Evolutionary conservation across 2,888 invertebrate species (phyloP).

Genomic region (Morpho helenor): DNA sequence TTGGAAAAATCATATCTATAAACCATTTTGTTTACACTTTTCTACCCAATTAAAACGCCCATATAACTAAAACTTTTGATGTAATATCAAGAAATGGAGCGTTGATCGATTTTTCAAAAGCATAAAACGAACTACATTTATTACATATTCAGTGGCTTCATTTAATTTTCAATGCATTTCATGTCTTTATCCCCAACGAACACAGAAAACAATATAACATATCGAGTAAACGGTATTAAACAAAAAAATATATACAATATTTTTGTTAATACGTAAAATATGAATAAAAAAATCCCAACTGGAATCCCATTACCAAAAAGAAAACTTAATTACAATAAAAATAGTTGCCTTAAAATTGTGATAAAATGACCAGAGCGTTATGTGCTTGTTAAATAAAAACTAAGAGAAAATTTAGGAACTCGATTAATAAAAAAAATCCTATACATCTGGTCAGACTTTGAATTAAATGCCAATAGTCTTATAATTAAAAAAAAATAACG

Average conservation of each 20-base stretch:
- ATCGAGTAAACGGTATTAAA: neutral
- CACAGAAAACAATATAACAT: neutral
- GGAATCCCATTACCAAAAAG: conserved; percentile 18
- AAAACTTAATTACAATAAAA: neutral
- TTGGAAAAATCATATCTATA: too few species aligned
- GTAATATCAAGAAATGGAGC: too few species aligned
- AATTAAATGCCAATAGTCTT: conserved; percentile 24
- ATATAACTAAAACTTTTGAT: too few species aligned
- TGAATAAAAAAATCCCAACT: neutral
- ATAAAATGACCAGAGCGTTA: conserved; percentile 13
- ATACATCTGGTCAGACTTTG: conserved; percentile 20
- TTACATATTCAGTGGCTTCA: too few species aligned
- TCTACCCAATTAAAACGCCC: too few species aligned
- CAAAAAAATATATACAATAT: conserved; percentile 9
- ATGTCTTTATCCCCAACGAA: too few species aligned
- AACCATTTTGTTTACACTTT: too few species aligned
- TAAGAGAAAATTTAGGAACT: conserved; percentile 13
- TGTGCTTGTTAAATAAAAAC: conserved; percentile 1
- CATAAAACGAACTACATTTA: too few species aligned
- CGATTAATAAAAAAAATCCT: neutral
- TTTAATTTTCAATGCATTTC: too few species aligned
- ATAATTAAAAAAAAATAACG: conserved; percentile 31
- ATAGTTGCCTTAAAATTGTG: conserved; percentile 2
- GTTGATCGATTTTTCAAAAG: too few species aligned
- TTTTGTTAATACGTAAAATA: neutral